A percentile compares a stretch with the other conserved stretches of the same genome.
Evolutionary conservation across 2,113 vertebrate genomes (phyloP).

Genomic region (Tupaia tana): DNA sequence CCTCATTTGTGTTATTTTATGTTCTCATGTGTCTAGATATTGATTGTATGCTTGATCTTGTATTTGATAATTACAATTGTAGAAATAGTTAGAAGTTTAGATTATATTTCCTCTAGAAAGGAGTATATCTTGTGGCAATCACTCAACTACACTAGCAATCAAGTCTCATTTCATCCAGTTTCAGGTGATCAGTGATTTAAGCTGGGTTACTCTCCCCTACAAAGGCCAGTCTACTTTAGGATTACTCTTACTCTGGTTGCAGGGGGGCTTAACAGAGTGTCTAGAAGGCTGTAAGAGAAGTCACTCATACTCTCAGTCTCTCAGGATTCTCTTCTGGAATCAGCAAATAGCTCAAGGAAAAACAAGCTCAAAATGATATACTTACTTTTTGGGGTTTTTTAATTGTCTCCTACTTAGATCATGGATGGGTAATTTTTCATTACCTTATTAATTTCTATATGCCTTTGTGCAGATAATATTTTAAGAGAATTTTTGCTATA

Average conservation of each 20-base stretch:
- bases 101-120: not conserved
- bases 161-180: not conserved
- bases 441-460: not conserved
- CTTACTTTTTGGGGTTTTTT: not conserved
- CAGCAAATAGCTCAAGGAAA: not conserved
- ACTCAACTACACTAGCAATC: not conserved
- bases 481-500: too few species aligned
- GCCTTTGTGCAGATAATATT: not conserved
- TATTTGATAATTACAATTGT: not conserved
- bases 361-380: not conserved
- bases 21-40: not conserved
- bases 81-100: not conserved
- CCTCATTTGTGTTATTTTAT: not conserved
- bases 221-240: not conserved
- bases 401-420: not conserved
- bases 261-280: too few species aligned
- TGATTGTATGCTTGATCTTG: not conserved
- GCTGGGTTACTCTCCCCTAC: not conserved
- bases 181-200: not conserved
- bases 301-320: not conserved
- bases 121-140: not conserved
- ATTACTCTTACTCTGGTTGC: not conserved
- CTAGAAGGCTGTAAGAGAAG: not conserved
- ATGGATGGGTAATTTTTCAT: not conserved
- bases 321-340: not conserved